Base-by-base conservation (phyloP, 2,888 invertebrate genomes). In the Latheticus oryzae region DNA sequence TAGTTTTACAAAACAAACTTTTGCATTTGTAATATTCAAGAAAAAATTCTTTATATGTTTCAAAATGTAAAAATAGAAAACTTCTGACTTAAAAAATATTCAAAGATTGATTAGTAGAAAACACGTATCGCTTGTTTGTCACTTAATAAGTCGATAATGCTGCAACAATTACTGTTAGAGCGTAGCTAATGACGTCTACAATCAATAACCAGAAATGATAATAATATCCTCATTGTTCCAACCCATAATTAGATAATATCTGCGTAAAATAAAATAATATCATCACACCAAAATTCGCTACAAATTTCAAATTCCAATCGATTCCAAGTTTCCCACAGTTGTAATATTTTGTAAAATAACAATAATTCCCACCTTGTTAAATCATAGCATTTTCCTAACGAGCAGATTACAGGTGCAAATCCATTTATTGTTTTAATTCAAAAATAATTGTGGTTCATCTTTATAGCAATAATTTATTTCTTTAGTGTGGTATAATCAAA, bases 371-470 rank as follows among this genome's bases (percentile, higher is more conserved):
- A 12, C 17, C 35, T 35, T 17, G 35, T 38, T 38, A 38, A n/a
- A n/a, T n/a, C 9, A 9, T 45, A 45, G 32, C 19, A 11, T 28
- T 40, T 12, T 16, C 8, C 13, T 40, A 42, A 28, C 42, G 42
- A 28, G 28, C 37, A 13, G 26, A 11, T 26, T 16, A 16, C 28
- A 43, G 42, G 42, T 15, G 42, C 28, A 28, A 43, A 26, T 30
- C 19, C 45, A 28, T 32, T 45, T 30, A 42, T 42, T 40, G 23
- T 38, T 38, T n/a, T 51, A 38, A 51, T 51, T 30, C 16, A 17
- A 28, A 51, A 51, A 51, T 51, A 51, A 51, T 51, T 51, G 50
- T 30, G 12, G 30, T 45, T 32, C n/a, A n/a, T n/a, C n/a, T n/a
- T n/a, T n/a, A n/a, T 45, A 7, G 23, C 21, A n/a, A 52, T 42